Evolutionary conservation across 1,140 invertebrate genomes (phyloP), one percentile per base, ranked within the genome.

Genomic region (Cotesia glomerata): DNA sequence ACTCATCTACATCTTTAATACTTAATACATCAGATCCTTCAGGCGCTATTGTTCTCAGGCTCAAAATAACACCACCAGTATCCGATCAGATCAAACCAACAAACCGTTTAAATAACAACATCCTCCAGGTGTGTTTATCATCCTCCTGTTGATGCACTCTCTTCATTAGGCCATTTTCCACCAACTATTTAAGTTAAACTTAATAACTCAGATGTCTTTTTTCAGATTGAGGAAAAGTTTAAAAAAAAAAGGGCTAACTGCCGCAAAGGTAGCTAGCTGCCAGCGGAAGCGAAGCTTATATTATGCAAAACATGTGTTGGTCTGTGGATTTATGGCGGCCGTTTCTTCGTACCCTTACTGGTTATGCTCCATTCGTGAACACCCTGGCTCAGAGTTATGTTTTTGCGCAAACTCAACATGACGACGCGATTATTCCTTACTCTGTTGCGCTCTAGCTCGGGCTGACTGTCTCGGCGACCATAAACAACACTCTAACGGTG

Each of bases 251-350:
- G 61, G 75, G 59, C 76, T 76, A 75, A 77, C 72, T 74, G 72
- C 70, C 72, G 64, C 26, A 26, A 26, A 26, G 26, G 26, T 26
- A 73, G 72, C 71, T 26, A 73, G 72, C 71, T 52, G 68, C 45
- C 67, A 63, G 73, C 72, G 74, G 67, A 77, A 81, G 74, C 79
- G 77, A 78, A 82, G 81, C 80, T 86, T 86, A 86, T 84, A 86
- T 86, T 86, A 86, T 86, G 84, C 82, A 85, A 85, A 85, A 80
- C 83, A 82, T 86, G 82, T 84, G 82, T 83, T 83, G 79, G 81
- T 73, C 70, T 63, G 62, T 81, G 76, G 79, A 86, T 86, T 86
- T 86, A 86, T 85, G 80, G 81, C 75, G 75, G 77, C 79, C 80
- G 78, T 86, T 86, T 84, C 81, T 80, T 77, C 78, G 82, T 75